phyloP scores from a whole-genome alignment of 2,888 invertebrate genomes.

The Meiosimyza platycephala region DNA sequence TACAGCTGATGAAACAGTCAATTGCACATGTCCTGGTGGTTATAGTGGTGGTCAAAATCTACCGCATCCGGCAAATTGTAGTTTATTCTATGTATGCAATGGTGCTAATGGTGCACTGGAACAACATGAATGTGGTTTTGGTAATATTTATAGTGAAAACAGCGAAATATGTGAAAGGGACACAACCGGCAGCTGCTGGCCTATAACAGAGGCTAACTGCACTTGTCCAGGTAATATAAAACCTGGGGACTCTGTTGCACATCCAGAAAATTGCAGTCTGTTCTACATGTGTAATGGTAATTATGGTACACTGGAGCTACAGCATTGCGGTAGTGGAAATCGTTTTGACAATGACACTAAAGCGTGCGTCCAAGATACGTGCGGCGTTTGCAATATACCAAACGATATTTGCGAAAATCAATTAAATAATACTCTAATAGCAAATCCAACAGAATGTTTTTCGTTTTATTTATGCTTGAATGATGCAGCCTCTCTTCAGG shows the following conservation, averaged over 20 bases:
- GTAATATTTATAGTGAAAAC: constrained; percentile 27
- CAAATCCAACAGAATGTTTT: constrained; percentile 52
- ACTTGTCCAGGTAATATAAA: constrained; percentile 50
- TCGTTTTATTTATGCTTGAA: constrained; percentile 53
- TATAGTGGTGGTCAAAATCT: constrained; percentile 44
- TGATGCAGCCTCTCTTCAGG: constrained; percentile 45
- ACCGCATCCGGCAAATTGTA: constrained; percentile 39
- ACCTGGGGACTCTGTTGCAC: constrained; percentile 47
- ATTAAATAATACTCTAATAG: constrained; percentile 52
- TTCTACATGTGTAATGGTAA: constrained; percentile 53
- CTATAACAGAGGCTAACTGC: constrained; percentile 26
- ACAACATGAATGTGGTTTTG: constrained; percentile 28
- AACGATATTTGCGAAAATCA: constrained; percentile 49
- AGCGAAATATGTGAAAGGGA: constrained; percentile 31
- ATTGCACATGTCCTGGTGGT: constrained; percentile 46
- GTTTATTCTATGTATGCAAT: constrained; percentile 31
- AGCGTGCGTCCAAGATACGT: constrained; percentile 50
- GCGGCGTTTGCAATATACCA: constrained; percentile 42
- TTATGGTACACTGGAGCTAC: constrained; percentile 42
- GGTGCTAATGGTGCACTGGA: constrained; percentile 21
- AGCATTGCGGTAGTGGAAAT: constrained; percentile 56
- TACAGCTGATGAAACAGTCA: constrained; percentile 37
- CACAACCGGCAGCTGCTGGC: constrained; percentile 21
- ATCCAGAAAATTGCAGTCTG: constrained; percentile 52
- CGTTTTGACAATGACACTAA: constrained; percentile 46